Percentiles rank a stretch among this genome's conserved stretches.
Evolutionary conservation across 30 jellyfish, hydroid and myxozoan genomes (phyloP).

Genomic region (Hydractinia symbiolongicarpus): DNA sequence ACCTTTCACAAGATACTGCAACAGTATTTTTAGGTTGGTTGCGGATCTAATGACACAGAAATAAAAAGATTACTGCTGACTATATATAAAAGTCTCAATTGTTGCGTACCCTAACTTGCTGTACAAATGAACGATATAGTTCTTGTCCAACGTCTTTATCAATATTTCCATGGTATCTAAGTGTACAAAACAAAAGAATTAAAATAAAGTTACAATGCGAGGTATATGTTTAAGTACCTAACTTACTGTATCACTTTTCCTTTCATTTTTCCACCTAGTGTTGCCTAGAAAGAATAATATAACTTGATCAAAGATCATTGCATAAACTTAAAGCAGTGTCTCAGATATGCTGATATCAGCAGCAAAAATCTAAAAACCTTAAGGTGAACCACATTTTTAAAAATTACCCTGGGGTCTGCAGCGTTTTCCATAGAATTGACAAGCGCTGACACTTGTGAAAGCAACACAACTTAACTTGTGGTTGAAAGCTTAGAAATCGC

Average conservation of each 20-base stretch:
- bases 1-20: too few species aligned
- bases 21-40: too few species aligned
- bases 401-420: too few species aligned
- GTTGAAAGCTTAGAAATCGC: too few species aligned
- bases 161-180: constrained; percentile 74
- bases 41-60: background rate
- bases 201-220: background rate
- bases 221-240: background rate
- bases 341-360: too few species aligned
- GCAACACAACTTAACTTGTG: too few species aligned
- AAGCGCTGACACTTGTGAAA: too few species aligned
- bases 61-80: background rate
- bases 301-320: too few species aligned
- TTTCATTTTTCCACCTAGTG: constrained; percentile 90
- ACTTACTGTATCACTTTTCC: constrained; percentile 84
- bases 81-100: background rate
- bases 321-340: too few species aligned
- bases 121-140: constrained; percentile 48
- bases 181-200: background rate
- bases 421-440: too few species aligned
- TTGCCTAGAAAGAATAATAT: constrained; percentile 42
- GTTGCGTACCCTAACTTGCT: constrained; percentile 37
- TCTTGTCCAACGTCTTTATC: constrained; percentile 55
- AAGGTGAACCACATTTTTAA: too few species aligned
- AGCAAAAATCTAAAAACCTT: too few species aligned